Conservation (phyloP, 2,113 vertebrate genomes). For the Sporophila hypoxantha region DNA sequence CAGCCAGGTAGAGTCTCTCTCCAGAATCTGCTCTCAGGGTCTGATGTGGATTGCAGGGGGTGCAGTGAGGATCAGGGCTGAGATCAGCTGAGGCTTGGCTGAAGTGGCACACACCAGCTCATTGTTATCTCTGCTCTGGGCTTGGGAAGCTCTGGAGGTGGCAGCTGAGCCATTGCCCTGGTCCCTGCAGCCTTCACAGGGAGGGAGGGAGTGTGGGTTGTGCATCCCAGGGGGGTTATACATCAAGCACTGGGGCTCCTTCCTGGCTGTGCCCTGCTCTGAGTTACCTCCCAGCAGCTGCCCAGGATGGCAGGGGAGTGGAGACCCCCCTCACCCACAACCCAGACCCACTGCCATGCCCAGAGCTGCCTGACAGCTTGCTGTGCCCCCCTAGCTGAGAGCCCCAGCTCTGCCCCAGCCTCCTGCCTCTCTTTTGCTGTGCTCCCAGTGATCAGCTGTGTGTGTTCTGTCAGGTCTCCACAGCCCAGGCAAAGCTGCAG, state of each 20-base stretch:
- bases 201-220: not conserved
- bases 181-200: not conserved
- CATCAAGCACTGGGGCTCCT: not conserved
- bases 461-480: conserved; percentile 80
- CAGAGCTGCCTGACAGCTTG: rapidly evolving
- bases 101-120: not conserved
- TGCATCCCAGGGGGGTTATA: not conserved
- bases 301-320: not conserved
- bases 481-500: conserved; percentile 93
- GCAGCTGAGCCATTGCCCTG: not conserved
- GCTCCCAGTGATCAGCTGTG: not conserved
- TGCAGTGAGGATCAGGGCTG: not conserved
- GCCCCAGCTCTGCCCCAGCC: not conserved
- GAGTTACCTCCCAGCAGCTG: not conserved
- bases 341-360: not conserved
- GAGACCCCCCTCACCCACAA: not conserved
- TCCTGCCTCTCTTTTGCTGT: not conserved
- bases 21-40: not conserved
- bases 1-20: not conserved
- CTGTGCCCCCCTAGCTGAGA: not conserved
- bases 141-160: not conserved
- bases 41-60: not conserved
- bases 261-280: not conserved
- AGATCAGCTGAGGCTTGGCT: not conserved
- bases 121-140: not conserved